Base-by-base conservation (phyloP, 2,888 invertebrate species). In the Trissolcus brochymenae region DNA sequence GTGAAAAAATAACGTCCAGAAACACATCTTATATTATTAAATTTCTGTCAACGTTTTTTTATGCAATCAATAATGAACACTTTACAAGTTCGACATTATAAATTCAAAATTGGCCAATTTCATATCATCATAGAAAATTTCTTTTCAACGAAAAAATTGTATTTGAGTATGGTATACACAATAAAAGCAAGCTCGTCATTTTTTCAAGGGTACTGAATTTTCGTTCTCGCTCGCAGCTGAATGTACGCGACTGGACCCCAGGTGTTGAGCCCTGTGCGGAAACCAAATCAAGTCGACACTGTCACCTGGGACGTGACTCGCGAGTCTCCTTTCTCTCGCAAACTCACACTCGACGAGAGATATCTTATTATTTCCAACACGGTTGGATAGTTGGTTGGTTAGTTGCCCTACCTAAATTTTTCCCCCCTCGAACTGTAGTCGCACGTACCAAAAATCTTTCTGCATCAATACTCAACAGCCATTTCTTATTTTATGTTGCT, bases 191-290 rank as follows among this genome's bases (percentile, higher is more conserved):
- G 7, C 35, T 35, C 35, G 35, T 35, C 9, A 35, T 35, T 35
- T 35, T 35, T 35, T 35, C 35, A 35, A 35, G 35, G 35, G 35
- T 35, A 35, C 35, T 35, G 11, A 35, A 35, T 11, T 35, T 35
- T 35, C 35, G 46, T 46, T 76, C 65, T 75, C 70, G 68, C 82
- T 84, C 82, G 85, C 84, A 85, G 81, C 88, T 87, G 87, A 87
- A 88, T 89, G 88, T 86, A 87, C 85, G 85, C 86, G 85, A 85
- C 88, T 88, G 88, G 87, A 89, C 89, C 88, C 89, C 89, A 89
- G 89, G 89, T 89, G 89, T 88, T 89, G 89, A 89, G 89, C 89
- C 89, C 89, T 89, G 88, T 88, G 89, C 89, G 89, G 89, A 87
- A 89, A 89, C 89, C 89, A 89, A 89, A 89, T 89, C 89, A 89